phyloP scores from a whole-genome alignment of 2,113 vertebrate species.

The Tetrao urogallus region DNA sequence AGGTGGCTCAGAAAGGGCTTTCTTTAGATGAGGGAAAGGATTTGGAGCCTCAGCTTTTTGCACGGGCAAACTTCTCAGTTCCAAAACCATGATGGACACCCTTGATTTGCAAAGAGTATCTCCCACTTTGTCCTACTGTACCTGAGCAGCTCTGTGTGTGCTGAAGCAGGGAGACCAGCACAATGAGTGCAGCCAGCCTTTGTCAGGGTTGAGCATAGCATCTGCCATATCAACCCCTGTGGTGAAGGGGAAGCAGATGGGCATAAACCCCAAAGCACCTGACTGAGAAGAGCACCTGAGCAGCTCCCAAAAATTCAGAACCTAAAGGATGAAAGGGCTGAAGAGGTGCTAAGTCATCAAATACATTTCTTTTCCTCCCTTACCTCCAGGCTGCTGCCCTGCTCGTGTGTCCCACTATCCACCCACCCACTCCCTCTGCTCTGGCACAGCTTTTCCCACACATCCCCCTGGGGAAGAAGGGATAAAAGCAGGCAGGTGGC shows the following conservation, averaged over 20 bases:
- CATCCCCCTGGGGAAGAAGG: neutral
- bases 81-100: neutral
- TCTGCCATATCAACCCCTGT: neutral
- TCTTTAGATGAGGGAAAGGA: neutral
- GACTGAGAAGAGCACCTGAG: rapidly evolving
- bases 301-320: neutral
- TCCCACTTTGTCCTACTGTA: neutral
- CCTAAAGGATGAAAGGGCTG: neutral
- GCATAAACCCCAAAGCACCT: neutral
- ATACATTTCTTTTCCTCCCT: neutral
- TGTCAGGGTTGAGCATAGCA: neutral
- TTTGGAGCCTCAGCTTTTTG: neutral
- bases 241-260: neutral
- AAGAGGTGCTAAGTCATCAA: neutral
- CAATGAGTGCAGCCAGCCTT: neutral
- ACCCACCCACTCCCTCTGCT: neutral
- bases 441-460: neutral
- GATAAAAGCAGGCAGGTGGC: neutral
- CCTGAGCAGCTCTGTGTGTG: neutral
- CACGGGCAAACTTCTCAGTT: conserved; percentile 29
- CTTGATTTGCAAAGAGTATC: neutral
- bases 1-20: conserved; percentile 6
- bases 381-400: neutral
- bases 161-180: neutral
- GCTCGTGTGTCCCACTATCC: neutral